These are phyloP conservation scores for Psittacula cyanocephala DNA, from an alignment of 2,113 vertebrate species.

Conservation along the genomic window DNA sequence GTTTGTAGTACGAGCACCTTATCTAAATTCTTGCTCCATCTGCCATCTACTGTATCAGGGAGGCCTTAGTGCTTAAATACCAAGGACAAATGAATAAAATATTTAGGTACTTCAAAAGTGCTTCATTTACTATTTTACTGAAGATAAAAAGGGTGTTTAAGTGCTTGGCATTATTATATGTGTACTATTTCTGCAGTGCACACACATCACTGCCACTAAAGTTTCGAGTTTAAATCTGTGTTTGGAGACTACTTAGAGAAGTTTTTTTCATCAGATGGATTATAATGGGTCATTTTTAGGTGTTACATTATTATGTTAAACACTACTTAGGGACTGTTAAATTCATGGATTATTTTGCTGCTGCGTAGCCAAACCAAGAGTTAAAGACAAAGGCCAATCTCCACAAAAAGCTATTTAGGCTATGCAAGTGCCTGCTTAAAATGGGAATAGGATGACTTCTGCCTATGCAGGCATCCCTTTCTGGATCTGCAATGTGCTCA, in stretches of 20 bases:
- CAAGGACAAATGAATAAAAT: slow-evolving; percentile 11
- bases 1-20: neutral
- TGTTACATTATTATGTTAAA: neutral
- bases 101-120: neutral
- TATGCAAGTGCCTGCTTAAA: neutral
- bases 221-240: neutral
- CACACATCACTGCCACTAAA: neutral
- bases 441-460: neutral
- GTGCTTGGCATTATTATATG: neutral
- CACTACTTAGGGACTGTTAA: neutral
- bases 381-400: neutral
- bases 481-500: neutral
- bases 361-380: neutral
- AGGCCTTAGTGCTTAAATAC: neutral
- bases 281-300: slow-evolving; percentile 19
- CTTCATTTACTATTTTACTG: neutral
- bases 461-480: neutral
- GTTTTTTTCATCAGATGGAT: neutral
- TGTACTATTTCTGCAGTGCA: slow-evolving; percentile 10
- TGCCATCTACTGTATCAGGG: neutral
- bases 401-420: neutral
- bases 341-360: slow-evolving; percentile 1
- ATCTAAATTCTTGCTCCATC: neutral
- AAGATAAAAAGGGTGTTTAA: neutral
- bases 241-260: slow-evolving; percentile 11